Evolutionary conservation across 2,888 invertebrate species (phyloP).

Genomic region (Scotopteryx bipunctaria): DNA sequence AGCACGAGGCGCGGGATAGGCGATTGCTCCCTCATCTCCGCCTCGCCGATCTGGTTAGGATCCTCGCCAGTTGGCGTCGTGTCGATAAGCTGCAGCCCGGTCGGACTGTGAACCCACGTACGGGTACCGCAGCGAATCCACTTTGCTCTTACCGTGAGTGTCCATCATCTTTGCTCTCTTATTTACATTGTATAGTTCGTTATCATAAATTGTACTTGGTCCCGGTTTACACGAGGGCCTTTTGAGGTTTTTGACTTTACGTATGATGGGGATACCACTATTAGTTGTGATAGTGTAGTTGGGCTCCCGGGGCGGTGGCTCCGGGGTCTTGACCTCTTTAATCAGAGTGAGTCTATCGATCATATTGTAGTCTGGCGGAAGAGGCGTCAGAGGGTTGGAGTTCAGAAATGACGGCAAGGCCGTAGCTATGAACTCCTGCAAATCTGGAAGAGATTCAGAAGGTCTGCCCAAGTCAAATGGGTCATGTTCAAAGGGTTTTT

Average conservation of each 20-base stretch:
- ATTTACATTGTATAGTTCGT: conserved; percentile 58
- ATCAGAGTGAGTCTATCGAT: too few relatives aligned
- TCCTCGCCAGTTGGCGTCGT: conserved; percentile 76
- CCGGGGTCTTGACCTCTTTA: conserved; percentile 58
- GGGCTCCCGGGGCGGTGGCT: conserved; percentile 56
- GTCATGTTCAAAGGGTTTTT: conserved; percentile 21
- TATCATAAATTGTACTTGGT: conserved; percentile 54
- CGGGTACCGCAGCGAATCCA: conserved; percentile 34
- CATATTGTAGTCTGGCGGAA: conserved; percentile 51
- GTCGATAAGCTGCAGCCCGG: conserved; percentile 67
- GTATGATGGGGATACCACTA: conserved; percentile 68
- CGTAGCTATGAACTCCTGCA: conserved; percentile 27
- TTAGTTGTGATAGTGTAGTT: conserved; percentile 69
- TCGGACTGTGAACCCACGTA: conserved; percentile 69
- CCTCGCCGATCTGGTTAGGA: conserved; percentile 74
- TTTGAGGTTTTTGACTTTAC: conserved; percentile 58
- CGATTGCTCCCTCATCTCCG: conserved; percentile 75
- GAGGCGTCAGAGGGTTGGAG: conserved; percentile 34
- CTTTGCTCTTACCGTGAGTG: conserved; percentile 61
- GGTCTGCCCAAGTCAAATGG: conserved; percentile 18
- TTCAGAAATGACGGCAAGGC: conserved; percentile 56
- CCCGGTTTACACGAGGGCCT: conserved; percentile 56
- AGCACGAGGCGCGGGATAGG: conserved; percentile 76
- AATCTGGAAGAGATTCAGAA: conserved; percentile 18
- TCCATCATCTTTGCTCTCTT: conserved; percentile 69